Evolutionary conservation across 2,113 vertebrate genomes (phyloP), one percentile per base, ranked within the genome.

Genomic region (Onychostoma macrolepis): DNA sequence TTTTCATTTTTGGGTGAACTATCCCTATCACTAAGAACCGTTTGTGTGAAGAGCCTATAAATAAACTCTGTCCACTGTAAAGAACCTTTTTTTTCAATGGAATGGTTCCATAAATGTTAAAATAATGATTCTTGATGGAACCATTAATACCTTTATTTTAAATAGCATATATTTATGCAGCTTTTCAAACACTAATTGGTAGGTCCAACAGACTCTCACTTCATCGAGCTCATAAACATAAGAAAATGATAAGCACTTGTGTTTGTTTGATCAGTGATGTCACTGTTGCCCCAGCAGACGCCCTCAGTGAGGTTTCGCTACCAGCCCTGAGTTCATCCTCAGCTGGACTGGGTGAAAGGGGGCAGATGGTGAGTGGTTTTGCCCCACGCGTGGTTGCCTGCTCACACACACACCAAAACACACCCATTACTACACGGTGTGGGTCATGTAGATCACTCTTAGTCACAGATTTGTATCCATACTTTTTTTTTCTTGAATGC

Each of bases 261-360:
- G 21, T 79, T 87, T 87, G 83, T 82, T 45, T 94, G 89, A 91
- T 84, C 30, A 50, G 50, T 89, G 50, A 80, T 94, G 92, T 94
- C 88, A 82, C 92, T 92, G 92, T 94, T 94, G 88, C 94, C 89
- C 84, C 92, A 94, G 94, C 94, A 94, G 94, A 93, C 93, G n/a
- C 88, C 94, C 90, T 93, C 94, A 91, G 79, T 91, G 92, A 93
- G 94, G 67, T 95, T 95, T 91, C 93, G 94, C 91, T 95, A 94
- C 93, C 94, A 95, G 90, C 94, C 94, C 91, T 95, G 94, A 95
- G 91, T 28, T 85, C 56, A 53, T 80, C 85, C 81, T 87, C 75
- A 76, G 90, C 90, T 90, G 90, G 89, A 90, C 83, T 92, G 91
- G 89, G 84, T 83, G 88, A 77, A 85, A 79, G 65, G 86, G 86